Conservation (phyloP, 2,113 vertebrate species). For the Tyto alba region DNA sequence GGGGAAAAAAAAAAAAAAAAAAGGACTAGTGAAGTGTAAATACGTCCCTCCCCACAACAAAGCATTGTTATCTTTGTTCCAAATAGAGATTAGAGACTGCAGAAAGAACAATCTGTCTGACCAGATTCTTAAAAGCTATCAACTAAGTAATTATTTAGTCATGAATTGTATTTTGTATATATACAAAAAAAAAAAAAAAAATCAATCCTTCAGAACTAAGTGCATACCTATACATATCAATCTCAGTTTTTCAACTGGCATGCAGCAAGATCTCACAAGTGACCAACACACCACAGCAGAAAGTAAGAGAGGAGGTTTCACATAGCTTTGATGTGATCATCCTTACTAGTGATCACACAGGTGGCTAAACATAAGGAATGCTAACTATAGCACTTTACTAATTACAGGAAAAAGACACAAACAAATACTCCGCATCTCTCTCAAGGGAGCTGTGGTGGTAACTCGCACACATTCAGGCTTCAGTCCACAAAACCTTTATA, state of each 20-base stretch:
- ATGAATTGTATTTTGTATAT: background rate
- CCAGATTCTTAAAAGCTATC: background rate
- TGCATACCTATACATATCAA: background rate
- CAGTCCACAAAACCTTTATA: background rate
- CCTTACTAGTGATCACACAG: background rate
- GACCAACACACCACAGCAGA: background rate
- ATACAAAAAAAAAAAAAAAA: no score
- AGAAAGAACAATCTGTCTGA: background rate
- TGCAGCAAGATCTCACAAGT: background rate
- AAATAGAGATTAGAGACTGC: background rate
- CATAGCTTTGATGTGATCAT: background rate
- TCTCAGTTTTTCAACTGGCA: background rate
- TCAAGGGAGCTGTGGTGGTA: background rate
- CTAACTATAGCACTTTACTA: background rate
- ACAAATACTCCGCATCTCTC: background rate
- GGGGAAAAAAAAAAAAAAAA: background rate
- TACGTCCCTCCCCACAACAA: background rate
- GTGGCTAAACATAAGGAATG: conserved; percentile 13
- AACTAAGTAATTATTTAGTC: background rate
- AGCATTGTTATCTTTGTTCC: background rate
- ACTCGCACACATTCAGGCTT: background rate
- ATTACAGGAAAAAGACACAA: background rate
- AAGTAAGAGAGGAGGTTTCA: background rate
- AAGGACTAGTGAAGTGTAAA: background rate
- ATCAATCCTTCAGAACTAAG: background rate